Base-by-base conservation (phyloP, 2,797 vertebrate genomes). In the Enteromius viviparus region DNA sequence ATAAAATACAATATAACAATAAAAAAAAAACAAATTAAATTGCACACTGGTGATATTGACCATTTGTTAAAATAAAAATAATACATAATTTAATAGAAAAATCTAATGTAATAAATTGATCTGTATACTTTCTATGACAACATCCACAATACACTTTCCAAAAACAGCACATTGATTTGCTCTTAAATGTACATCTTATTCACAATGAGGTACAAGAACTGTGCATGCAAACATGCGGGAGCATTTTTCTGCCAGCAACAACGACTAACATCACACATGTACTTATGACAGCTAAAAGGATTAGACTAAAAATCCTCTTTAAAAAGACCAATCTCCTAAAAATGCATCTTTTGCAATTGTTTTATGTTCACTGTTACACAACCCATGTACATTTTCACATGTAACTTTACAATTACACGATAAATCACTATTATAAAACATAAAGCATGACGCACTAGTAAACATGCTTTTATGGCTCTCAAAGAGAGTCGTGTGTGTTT, bases 401-500 rank as follows among this genome's bases (percentile, higher is more conserved):
- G 80, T 84, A 85, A 87, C 85, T 62, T 68, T 68, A 76, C 64
- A 84, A 78, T 71, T 66, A 88, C 37, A 88, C 79, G 23, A 74
- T 71, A 62, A 81, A 85, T 84, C 26, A 87, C 78, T 34, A 64
- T 76, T 40, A 84, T 82, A 84, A 87, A 90, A 85, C 70, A 82
- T 78, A 71, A 3, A 32, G 55, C 45, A 19, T 65, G 71, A 76
- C 45, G 66, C 72, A 69, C 60, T 60, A 49, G 40, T n/a, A 83
- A 80, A 75, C 77, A 84, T 85, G 78, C 87, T 80, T 53, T 82
- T 45, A 85, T 82, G 71, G 76, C 81, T 80, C 45, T 86, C 47
- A 26, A 51, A 64, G 40, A 64, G 79, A 82, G 70, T 66, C 19
- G 49, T 69, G 64, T 55, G 40, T 70, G 66, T 78, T 68, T 32